Evolutionary conservation across 2,888 invertebrate species (phyloP).

Genomic region (Sepioteuthis lessoniana): DNA sequence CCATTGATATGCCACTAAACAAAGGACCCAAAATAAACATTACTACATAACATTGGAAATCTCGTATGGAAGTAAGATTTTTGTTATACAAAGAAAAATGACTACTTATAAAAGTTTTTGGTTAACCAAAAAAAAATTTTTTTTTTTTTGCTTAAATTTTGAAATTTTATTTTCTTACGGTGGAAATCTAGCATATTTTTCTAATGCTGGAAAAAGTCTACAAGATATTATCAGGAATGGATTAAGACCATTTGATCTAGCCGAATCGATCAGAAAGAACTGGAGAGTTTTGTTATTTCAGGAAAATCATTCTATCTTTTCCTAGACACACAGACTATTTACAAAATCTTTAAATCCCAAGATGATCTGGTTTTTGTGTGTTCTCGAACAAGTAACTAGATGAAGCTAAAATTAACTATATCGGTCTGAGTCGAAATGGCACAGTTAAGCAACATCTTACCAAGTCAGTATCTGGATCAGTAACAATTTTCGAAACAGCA

Average conservation of each 20-base stretch:
- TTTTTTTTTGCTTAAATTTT: neutral
- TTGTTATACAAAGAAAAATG: neutral
- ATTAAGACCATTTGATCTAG: neutral
- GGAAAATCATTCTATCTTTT: constrained; percentile 16
- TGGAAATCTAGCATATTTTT: neutral
- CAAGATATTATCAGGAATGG: constrained; percentile 19
- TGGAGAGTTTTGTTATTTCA: neutral
- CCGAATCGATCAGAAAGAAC: neutral
- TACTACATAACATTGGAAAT: too few species aligned
- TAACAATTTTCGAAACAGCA: too few species aligned
- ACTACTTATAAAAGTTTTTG: neutral
- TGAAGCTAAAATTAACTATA: neutral
- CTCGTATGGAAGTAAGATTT: neutral
- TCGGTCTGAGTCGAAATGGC: neutral
- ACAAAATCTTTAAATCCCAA: neutral
- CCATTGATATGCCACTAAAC: too few species aligned
- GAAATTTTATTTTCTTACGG: neutral
- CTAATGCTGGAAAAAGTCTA: neutral
- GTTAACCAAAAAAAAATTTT: neutral
- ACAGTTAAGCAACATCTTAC: neutral
- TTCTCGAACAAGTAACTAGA: neutral
- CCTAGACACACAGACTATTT: neutral
- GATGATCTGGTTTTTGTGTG: neutral
- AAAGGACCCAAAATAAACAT: too few species aligned
- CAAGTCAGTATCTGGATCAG: too few species aligned